Conservation (phyloP, 2,113 vertebrate species). For the Ursus arctos region DNA sequence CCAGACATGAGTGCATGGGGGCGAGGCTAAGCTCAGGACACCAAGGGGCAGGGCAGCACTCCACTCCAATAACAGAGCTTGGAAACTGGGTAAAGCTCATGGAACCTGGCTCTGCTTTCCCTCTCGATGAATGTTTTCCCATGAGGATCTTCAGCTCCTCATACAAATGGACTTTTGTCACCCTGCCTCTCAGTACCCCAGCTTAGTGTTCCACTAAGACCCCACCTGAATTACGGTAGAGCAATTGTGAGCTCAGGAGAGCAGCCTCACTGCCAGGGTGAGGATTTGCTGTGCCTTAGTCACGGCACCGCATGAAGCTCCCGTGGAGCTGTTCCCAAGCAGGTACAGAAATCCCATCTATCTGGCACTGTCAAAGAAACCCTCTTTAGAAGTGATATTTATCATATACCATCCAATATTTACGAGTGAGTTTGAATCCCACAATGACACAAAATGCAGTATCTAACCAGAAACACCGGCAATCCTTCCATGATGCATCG, state of each 20-base stretch:
- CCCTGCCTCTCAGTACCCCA: background rate
- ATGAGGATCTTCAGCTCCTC: background rate
- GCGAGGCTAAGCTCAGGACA: background rate
- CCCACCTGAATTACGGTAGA: background rate
- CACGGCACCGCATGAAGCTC: background rate
- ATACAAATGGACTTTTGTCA: background rate
- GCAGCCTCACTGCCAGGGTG: background rate
- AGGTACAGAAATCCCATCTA: background rate
- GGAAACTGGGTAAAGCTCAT: background rate
- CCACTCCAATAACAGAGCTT: background rate
- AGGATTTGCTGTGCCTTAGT: background rate
- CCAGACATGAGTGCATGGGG: background rate
- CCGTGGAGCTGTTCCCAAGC: background rate
- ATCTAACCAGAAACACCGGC: constrained; percentile 48
- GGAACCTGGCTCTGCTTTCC: background rate
- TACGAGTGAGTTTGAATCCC: constrained; percentile 72
- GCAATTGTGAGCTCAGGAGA: background rate
- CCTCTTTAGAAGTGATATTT: constrained; percentile 58
- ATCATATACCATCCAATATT: constrained; percentile 52
- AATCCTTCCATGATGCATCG: constrained; percentile 33
- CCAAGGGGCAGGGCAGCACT: background rate
- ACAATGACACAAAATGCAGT: constrained; percentile 42
- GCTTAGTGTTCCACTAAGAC: background rate
- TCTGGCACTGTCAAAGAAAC: background rate
- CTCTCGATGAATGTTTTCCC: background rate